Evolutionary conservation across 2,113 vertebrate species (phyloP).

Genomic region (Sciurus niger): DNA sequence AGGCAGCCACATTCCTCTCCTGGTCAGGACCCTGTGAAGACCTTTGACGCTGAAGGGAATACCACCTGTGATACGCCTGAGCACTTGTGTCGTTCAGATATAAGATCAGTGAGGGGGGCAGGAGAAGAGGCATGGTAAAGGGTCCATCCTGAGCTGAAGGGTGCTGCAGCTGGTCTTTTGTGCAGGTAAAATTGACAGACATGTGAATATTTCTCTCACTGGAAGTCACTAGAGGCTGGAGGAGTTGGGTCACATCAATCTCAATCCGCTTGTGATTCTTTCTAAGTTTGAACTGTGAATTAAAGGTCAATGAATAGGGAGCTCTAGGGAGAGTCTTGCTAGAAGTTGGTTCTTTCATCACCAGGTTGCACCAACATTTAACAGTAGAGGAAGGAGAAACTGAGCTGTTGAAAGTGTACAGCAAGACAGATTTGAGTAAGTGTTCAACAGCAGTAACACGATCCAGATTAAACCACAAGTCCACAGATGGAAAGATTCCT

Average conservation of each 20-base stretch:
- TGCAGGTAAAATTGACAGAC: slow-evolving; percentile 92
- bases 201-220: slow-evolving; percentile 90
- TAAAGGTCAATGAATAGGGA: slow-evolving; percentile 87
- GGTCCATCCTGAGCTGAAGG: slow-evolving; percentile 22
- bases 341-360: slow-evolving; percentile 84
- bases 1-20: neutral
- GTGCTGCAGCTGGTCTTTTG: slow-evolving; percentile 75
- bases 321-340: slow-evolving; percentile 83
- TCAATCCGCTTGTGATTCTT: slow-evolving; percentile 91
- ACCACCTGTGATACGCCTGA: slow-evolving; percentile 88
- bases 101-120: slow-evolving; percentile 93
- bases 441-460: slow-evolving; percentile 92
- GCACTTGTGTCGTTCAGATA: slow-evolving; percentile 95
- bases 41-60: neutral
- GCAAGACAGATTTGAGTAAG: slow-evolving; percentile 94
- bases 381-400: slow-evolving; percentile 77
- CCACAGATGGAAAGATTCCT: slow-evolving; percentile 89
- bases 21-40: slow-evolving; percentile 2
- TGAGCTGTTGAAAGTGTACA: slow-evolving; percentile 91
- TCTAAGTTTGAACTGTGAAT: slow-evolving; percentile 83
- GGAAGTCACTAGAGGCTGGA: slow-evolving; percentile 91
- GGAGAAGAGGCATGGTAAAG: slow-evolving; percentile 83
- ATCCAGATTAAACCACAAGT: slow-evolving; percentile 94
- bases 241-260: slow-evolving; percentile 93
- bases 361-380: slow-evolving; percentile 89